Conservation (phyloP, 2,113 vertebrate species). For the Chaenogobius annularis region DNA sequence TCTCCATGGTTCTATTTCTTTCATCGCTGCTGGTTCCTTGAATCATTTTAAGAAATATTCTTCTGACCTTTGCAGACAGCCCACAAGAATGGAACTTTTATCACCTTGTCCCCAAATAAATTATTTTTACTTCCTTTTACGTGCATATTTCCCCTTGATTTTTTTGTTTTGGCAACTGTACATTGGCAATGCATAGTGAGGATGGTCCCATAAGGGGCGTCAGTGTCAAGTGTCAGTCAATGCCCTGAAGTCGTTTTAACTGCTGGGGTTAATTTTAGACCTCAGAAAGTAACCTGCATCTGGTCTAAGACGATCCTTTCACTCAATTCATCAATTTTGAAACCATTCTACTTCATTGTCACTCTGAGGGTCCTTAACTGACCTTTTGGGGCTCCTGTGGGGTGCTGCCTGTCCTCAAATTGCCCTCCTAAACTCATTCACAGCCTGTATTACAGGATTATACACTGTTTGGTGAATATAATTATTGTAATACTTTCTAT, state of each 20-base stretch:
- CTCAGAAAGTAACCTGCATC: neutral
- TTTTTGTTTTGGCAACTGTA: too few relatives aligned
- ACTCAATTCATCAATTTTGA: neutral
- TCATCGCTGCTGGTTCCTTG: too few relatives aligned
- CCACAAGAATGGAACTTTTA: neutral
- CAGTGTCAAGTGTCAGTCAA: neutral
- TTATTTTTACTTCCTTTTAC: neutral
- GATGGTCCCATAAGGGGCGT: neutral
- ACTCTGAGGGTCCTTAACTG: neutral
- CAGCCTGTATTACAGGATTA: neutral
- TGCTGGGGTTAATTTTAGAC: neutral
- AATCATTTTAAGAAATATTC: too few relatives aligned
- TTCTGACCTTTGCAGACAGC: neutral
- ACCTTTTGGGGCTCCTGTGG: neutral
- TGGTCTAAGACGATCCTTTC: neutral
- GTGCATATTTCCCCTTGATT: neutral
- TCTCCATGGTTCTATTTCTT: too few relatives aligned
- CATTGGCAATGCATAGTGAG: too few relatives aligned
- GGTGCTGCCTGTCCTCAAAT: neutral
- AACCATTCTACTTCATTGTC: neutral
- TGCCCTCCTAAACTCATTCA: neutral
- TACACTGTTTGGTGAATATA: neutral
- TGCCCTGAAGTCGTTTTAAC: neutral
- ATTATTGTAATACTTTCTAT: slow-evolving; percentile 2
- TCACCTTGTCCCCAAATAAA: neutral